Evolutionary conservation across 2,113 vertebrate genomes (phyloP).

Genomic region (Python bivittatus): DNA sequence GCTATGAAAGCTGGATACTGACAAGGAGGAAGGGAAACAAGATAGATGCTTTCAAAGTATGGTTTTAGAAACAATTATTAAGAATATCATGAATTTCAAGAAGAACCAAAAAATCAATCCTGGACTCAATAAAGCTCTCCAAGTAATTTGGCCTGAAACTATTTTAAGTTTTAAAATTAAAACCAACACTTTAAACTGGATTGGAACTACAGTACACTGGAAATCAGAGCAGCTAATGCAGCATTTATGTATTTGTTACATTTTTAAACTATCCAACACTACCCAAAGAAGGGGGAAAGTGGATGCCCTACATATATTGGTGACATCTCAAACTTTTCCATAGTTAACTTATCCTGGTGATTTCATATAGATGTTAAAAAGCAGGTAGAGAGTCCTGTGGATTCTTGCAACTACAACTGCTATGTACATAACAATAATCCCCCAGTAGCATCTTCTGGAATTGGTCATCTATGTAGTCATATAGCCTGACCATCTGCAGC

Average conservation of each 20-base stretch:
- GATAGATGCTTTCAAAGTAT: no score
- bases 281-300: neutral
- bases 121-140: neutral
- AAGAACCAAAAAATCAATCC: no score
- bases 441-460: neutral
- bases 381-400: no score
- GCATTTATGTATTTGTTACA: neutral
- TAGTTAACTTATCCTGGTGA: no score
- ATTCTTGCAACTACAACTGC: neutral
- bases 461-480: neutral
- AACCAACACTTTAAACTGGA: neutral
- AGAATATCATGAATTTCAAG: no score
- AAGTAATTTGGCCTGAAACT: neutral
- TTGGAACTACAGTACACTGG: neutral
- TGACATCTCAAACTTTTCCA: no score
- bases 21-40: no score
- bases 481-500: neutral
- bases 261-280: neutral
- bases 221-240: neutral
- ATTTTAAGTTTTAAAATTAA: neutral
- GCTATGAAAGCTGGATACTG: no score
- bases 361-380: no score
- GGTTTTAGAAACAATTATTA: no score
- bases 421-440: neutral
- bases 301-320: no score